Conservation (phyloP, 2,797 vertebrate species). For the Gambelia wislizenii region DNA sequence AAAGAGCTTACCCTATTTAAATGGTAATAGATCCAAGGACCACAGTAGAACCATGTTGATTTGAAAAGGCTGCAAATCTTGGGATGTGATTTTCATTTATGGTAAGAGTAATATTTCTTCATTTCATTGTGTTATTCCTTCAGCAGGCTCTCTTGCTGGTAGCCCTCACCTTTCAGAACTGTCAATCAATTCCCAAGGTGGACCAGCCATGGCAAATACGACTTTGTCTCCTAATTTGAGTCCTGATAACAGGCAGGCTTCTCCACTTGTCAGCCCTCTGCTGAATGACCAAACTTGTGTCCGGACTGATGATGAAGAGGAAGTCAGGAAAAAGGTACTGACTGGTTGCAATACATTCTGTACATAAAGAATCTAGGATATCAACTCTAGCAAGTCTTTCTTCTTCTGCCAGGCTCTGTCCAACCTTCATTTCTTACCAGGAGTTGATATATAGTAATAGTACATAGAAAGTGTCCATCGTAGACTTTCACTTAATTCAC, state of each 20-base stretch:
- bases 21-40: conserved; percentile 32
- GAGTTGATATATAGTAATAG: background rate
- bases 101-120: conserved; percentile 49
- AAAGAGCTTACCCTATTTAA: conserved; percentile 31
- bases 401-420: background rate
- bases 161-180: conserved; percentile 90
- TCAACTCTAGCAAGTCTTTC: background rate
- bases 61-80: conserved; percentile 38
- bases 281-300: conserved; percentile 88
- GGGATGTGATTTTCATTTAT: conserved; percentile 33
- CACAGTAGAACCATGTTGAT: conserved; percentile 5
- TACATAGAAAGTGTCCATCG: background rate
- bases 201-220: conserved; percentile 83
- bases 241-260: conserved; percentile 88
- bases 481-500: background rate
- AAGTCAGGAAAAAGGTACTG: conserved; percentile 90
- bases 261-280: conserved; percentile 92
- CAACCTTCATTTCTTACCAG: background rate
- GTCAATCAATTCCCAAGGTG: conserved; percentile 87
- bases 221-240: conserved; percentile 88
- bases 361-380: background rate
- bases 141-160: conserved; percentile 86
- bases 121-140: conserved; percentile 65
- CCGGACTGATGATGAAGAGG: conserved; percentile 92
- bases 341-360: background rate